Evolutionary conservation across 2,797 vertebrate species (phyloP).

Genomic region (Coendou prehensilis): DNA sequence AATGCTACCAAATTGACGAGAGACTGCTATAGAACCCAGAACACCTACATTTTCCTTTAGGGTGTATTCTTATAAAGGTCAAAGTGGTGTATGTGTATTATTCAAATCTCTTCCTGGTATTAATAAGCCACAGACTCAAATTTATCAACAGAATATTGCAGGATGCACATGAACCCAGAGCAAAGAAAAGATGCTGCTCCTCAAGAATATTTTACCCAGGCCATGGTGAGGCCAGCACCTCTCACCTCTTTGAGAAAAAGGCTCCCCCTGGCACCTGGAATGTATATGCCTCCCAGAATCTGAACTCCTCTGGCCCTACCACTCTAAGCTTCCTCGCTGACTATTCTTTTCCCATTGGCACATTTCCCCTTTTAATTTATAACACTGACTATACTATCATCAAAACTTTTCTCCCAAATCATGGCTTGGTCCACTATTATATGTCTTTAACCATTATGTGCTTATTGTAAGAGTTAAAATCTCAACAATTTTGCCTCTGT

Average conservation of each 20-base stretch:
- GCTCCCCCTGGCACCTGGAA: not conserved
- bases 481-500: slow-evolving; percentile 6
- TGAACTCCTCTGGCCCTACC: not conserved
- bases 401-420: slow-evolving; percentile 31
- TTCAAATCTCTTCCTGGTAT: slow-evolving; percentile 17
- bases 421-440: not conserved
- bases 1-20: not conserved
- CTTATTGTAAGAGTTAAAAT: slow-evolving; percentile 30
- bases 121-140: not conserved
- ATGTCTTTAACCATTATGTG: not conserved
- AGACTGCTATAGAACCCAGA: not conserved
- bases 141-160: not conserved
- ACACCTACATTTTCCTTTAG: not conserved
- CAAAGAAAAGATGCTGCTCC: slow-evolving; percentile 10
- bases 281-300: not conserved
- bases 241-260: not conserved
- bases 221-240: not conserved
- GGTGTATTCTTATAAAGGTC: not conserved
- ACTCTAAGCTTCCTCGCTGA: not conserved
- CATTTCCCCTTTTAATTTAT: not conserved
- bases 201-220: not conserved
- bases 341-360: not conserved
- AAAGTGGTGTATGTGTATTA: not conserved
- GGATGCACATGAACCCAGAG: not conserved
- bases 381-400: not conserved